phyloP scores from a whole-genome alignment of 37 sponge, comb jelly and placozoan species.

The Amphimedon queenslandica region DNA sequence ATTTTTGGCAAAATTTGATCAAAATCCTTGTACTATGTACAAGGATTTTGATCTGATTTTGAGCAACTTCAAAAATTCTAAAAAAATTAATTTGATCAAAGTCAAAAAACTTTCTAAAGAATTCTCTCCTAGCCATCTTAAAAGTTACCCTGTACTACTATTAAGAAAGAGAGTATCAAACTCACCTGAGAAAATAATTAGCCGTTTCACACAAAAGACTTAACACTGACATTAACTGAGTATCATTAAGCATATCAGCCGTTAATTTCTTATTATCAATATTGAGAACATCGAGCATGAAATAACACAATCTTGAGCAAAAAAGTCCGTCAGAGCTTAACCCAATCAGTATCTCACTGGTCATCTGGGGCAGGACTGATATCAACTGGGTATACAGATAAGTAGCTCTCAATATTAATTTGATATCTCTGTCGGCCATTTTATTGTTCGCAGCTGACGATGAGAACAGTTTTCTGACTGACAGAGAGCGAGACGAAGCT shows the following conservation, averaged over 20 bases:
- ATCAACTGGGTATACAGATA: conserved; percentile 28
- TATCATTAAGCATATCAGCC: conserved; percentile 16
- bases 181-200: conserved; percentile 60
- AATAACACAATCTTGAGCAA: conserved; percentile 62
- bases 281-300: conserved; percentile 22
- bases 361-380: conserved; percentile 15
- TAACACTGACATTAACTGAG: conserved; percentile 15
- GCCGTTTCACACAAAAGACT: conserved; percentile 44
- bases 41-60: no score
- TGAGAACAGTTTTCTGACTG: not conserved
- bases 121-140: no score
- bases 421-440: conserved; percentile 12
- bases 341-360: conserved; percentile 60
- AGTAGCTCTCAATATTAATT: conserved; percentile 12
- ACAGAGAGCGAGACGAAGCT: conserved; percentile 27
- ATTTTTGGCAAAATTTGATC: no score
- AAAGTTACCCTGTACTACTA: no score
- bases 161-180: no score
- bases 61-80: no score
- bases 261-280: conserved; percentile 18
- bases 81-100: no score
- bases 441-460: not conserved
- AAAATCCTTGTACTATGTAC: no score
- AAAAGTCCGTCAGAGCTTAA: conserved; percentile 63
- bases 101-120: no score